Evolutionary conservation across 37 sponge, comb jelly and placozoan genomes (phyloP).

Genomic region (Hormiphora californensis): DNA sequence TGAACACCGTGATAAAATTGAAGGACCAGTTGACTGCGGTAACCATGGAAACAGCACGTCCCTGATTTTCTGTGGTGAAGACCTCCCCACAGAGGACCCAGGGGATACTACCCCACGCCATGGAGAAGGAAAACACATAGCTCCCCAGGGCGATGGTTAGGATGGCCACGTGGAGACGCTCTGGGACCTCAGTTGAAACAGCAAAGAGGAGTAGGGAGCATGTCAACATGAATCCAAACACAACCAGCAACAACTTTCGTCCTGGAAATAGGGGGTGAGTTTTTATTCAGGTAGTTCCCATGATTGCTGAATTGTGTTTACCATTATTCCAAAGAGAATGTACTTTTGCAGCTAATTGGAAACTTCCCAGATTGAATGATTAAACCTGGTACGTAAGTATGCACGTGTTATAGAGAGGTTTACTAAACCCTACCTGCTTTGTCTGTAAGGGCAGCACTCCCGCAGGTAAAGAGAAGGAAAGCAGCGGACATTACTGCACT

Average conservation of each 20-base stretch:
- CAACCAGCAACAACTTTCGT: neutral
- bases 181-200: neutral
- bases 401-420: too few relatives aligned
- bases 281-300: too few relatives aligned
- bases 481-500: constrained; percentile 15
- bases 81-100: constrained; percentile 28
- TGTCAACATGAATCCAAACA: neutral
- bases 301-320: too few relatives aligned
- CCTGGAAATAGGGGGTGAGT: neutral
- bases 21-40: constrained; percentile 10
- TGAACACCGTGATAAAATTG: constrained; percentile 17
- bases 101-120: constrained; percentile 47
- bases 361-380: too few relatives aligned
- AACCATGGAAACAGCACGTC: neutral
- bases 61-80: constrained; percentile 8
- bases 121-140: constrained; percentile 44
- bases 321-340: too few relatives aligned
- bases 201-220: constrained; percentile 7
- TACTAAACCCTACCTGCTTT: constrained; percentile 50
- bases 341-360: too few relatives aligned
- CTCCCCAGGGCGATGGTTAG: constrained; percentile 18
- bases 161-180: neutral
- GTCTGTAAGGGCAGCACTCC: constrained; percentile 16
- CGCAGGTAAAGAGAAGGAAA: constrained; percentile 18
- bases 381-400: too few relatives aligned